Percentiles rank a stretch among this genome's conserved stretches.
phyloP scores from a whole-genome alignment of 2,888 invertebrate genomes.

The Entomobrya multifasciata region DNA sequence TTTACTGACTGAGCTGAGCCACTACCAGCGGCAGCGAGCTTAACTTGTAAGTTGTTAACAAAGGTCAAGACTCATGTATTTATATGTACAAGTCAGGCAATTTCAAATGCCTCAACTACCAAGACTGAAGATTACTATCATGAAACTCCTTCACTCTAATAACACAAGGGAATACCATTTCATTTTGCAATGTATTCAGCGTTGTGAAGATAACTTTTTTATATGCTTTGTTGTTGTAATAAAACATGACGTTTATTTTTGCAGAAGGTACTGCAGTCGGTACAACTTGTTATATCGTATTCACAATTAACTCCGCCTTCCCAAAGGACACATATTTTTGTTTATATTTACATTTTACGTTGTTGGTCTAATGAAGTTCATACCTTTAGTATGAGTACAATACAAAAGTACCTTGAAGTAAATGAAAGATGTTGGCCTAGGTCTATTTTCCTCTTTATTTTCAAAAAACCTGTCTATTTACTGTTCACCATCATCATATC shows the following conservation, averaged over 20 bases:
- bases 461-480: constrained; percentile 27
- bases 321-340: constrained; percentile 28
- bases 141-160: too few relatives aligned
- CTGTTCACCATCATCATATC: background rate
- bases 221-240: background rate
- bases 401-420: background rate
- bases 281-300: background rate
- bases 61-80: constrained; percentile 64
- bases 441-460: constrained; percentile 56
- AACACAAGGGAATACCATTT: background rate
- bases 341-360: constrained; percentile 15
- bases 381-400: background rate
- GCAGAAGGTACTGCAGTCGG: background rate
- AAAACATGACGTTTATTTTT: background rate
- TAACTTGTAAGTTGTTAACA: constrained; percentile 63
- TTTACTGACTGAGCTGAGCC: too few relatives aligned
- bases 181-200: background rate
- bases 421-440: constrained; percentile 66
- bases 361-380: background rate
- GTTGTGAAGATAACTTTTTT: background rate
- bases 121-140: too few relatives aligned
- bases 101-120: too few relatives aligned
- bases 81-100: background rate
- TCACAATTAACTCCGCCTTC: constrained; percentile 15
- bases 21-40: too few relatives aligned